Base-by-base conservation (phyloP, 2,888 invertebrate species). In the Leptarthrus brevirostris region DNA sequence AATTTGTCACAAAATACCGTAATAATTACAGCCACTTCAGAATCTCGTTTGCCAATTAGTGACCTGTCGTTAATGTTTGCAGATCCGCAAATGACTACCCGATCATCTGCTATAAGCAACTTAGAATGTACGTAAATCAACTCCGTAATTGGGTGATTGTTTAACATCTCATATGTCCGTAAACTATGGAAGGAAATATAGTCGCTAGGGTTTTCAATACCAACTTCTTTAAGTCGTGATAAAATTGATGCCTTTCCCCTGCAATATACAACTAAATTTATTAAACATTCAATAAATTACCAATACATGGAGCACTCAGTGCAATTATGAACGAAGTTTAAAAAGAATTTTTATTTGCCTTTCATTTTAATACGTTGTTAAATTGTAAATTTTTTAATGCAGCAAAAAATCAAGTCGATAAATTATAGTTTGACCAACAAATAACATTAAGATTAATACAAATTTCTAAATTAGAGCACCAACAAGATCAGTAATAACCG, bases 51-150 rank as follows among this genome's bases (percentile, higher is more conserved):
- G 0, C 98, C 98, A 71, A 96, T 87, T 90, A 98, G 90, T 73
- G 97, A 97, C 69, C 98, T 87, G 83, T 99, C 98, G 82, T 99
- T 99, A 79, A 99, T 97, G 82, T 99, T 99, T 0, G 98, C 98
- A 3, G 97, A 98, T 16, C 98, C 98, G 80, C 98, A 97, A 77
- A 99, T 96, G 0, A 95, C 91, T 2, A 90, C 88, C 78, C 90
- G 90, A 83, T 99, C 98, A 82, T 99, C 98, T 0, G 93, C 93
- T 76, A 99, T 96, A 85, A 98, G 88, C 74, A 99, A 86, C 86
- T 99, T 99, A 74, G 97, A 97, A 86, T 99, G 98, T 12, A 99
- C 97, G 85, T 99, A 99, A 73, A 99, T 92, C 6, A 98, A 87
- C 84, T 98, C 98, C 0, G 97, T 95, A 56, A 97, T 91, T 49